Percentiles rank a stretch among this genome's conserved stretches.
Conservation (phyloP, 2,797 vertebrate genomes). For the Staurois parvus region DNA sequence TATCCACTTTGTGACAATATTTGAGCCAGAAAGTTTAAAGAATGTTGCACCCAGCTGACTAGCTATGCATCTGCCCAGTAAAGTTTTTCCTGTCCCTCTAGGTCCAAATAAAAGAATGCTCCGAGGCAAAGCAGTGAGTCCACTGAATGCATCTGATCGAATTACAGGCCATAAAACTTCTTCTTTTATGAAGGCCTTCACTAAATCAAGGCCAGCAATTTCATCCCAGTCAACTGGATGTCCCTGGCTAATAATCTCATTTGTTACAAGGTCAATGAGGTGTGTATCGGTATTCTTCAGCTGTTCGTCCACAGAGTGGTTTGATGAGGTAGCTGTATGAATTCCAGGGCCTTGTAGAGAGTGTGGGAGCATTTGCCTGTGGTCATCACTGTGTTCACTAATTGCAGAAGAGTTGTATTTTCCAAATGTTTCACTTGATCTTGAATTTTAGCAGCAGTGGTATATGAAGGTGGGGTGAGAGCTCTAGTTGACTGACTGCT, state of each 20-base stretch:
- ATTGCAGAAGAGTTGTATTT: conserved; percentile 92
- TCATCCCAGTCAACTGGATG: conserved; percentile 98
- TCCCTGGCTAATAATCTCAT: conserved; percentile 94
- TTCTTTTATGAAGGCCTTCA: conserved; percentile 96
- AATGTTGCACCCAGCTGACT: conserved; percentile 95
- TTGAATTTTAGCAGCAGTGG: conserved; percentile 91
- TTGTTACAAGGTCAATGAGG: conserved; percentile 95
- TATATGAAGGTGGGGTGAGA: conserved; percentile 92
- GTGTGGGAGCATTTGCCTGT: conserved; percentile 90
- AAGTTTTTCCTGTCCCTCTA: conserved; percentile 96
- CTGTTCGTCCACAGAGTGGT: conserved; percentile 93
- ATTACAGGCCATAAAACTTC: conserved; percentile 98
- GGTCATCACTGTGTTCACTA: conserved; percentile 89
- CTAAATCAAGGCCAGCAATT: conserved; percentile 95
- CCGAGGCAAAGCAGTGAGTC: conserved; percentile 92
- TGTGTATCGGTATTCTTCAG: conserved; percentile 95
- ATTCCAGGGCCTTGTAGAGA: conserved; percentile 87
- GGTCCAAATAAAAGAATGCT: conserved; percentile 98
- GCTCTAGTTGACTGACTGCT: conserved; percentile 90
- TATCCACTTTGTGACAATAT: conserved; percentile 94
- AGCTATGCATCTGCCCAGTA: conserved; percentile 94
- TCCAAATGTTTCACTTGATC: conserved; percentile 89
- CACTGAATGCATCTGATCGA: conserved; percentile 95
- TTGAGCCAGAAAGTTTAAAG: conserved; percentile 90
- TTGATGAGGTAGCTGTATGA: conserved; percentile 92